These are phyloP conservation scores for Volucella inflata DNA, from an alignment of 2,888 invertebrate species.

Conservation along the genomic window DNA sequence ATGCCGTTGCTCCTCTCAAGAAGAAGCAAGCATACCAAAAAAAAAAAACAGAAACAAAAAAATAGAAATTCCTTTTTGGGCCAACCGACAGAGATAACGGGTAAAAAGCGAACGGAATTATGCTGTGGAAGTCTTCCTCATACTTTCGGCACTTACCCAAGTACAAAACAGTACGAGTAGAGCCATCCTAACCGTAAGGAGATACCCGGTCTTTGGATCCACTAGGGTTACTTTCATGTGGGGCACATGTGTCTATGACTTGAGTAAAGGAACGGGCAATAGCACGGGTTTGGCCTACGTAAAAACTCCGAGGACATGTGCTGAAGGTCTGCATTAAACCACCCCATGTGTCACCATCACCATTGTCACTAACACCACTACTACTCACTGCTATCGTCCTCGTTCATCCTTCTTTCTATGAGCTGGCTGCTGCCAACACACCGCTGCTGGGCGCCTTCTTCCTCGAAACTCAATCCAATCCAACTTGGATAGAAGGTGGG, in stretches of 20 bases:
- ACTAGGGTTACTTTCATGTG: constrained; percentile 62
- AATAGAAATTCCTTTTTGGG: constrained; percentile 56
- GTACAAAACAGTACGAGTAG: constrained; percentile 2
- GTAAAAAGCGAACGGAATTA: constrained; percentile 73
- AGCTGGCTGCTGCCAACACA: constrained; percentile 31
- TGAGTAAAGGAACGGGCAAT: constrained; percentile 46
- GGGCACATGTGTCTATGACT: constrained; percentile 54
- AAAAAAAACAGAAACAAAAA: constrained; percentile 48
- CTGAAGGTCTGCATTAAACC: constrained; percentile 66
- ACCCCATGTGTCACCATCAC: constrained; percentile 55
- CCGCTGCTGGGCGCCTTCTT: constrained; percentile 64
- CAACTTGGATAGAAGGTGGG: constrained; percentile 14
- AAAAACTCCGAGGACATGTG: constrained; percentile 72
- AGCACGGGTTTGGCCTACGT: constrained; percentile 68
- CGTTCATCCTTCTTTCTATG: constrained; percentile 58
- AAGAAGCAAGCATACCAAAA: constrained; percentile 47
- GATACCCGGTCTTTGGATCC: constrained; percentile 60
- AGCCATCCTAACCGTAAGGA: constrained; percentile 59
- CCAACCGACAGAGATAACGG: constrained; percentile 72
- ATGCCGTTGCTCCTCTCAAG: constrained; percentile 72
- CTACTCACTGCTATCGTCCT: constrained; percentile 43
- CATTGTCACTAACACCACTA: constrained; percentile 10
- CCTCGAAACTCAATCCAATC: constrained; percentile 56
- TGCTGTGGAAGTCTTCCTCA: constrained; percentile 42
- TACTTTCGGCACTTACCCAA: not conserved